Base-by-base conservation (phyloP, 2,888 invertebrate genomes). In the Metacarcinus magister region DNA sequence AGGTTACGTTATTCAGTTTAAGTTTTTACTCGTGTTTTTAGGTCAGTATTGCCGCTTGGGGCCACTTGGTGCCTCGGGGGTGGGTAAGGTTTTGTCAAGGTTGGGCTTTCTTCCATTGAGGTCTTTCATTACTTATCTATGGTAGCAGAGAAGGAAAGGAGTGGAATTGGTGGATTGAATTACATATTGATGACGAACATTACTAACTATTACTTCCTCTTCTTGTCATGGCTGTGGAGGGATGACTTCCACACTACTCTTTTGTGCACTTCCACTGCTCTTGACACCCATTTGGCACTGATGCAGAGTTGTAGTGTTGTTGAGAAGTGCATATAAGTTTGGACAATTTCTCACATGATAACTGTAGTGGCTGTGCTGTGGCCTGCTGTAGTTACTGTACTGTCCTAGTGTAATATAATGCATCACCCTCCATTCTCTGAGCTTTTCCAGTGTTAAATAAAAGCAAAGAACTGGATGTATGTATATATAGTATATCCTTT, bases 41-140 rank as follows among this genome's bases (percentile, higher is more conserved):
- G 75, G 75, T 75, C 75, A 75, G 75, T 75, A 75, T 28, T n/a
- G 8, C 1, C n/a, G 28, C 75, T n/a, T 28, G 7, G n/a, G 75
- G n/a, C n/a, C 75, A n/a, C 75, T n/a, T 28, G 10, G 28, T 75
- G 5, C 75, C 75, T 28, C 28, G 75, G 75, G 10, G n/a, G 75
- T 75, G 75, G 28, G 8, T 2, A n/a, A 75, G 75, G 39, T 2
- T 39, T 39, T 39, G 39, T 39, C 39, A 39, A 39, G n/a, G 75
- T 75, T 75, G 28, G 60, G 60, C 23, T 60, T 60, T 23, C 60
- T 60, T 82, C 75, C 75, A 82, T 82, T 82, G 75, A 82, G 75
- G 75, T 82, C 75, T 82, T 82, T 82, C 75, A 82, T 23, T 82
- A 28, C 75, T 82, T 82, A 82, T 28, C n/a, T 8, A 28, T 28